Percentiles rank a stretch among this genome's conserved stretches.
Conservation (phyloP, 2,888 invertebrate species). For the Erebia ligea region DNA sequence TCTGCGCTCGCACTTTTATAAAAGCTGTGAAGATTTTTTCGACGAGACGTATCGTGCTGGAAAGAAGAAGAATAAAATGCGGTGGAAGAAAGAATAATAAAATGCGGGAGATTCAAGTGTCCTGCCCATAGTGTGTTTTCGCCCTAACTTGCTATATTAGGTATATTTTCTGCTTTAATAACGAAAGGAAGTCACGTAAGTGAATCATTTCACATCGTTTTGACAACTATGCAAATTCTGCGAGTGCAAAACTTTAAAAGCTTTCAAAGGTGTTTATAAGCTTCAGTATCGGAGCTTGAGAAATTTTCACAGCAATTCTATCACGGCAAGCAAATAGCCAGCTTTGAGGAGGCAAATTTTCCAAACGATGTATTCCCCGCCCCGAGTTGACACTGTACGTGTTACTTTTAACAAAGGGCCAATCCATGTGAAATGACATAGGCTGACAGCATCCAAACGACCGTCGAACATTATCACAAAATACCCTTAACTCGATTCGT, state of each 20-base stretch:
- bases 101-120: too few species aligned
- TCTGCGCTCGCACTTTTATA: too few species aligned
- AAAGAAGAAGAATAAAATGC: too few species aligned
- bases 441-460: conserved; percentile 78
- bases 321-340: conserved; percentile 38
- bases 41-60: too few species aligned
- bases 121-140: too few species aligned
- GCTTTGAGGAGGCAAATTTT: conserved; percentile 61
- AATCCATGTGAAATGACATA: conserved; percentile 81
- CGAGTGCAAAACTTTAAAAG: background rate
- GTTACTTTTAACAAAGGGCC: conserved; percentile 81
- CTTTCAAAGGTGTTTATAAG: conserved; percentile 13
- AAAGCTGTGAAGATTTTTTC: too few species aligned
- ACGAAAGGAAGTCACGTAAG: background rate
- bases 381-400: conserved; percentile 72
- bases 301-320: conserved; percentile 13
- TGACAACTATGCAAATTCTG: background rate
- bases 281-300: conserved; percentile 10
- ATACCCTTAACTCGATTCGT: conserved; percentile 81
- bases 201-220: background rate
- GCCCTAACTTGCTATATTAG: background rate
- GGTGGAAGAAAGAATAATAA: too few species aligned
- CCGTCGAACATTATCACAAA: conserved; percentile 79
- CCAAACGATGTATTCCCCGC: conserved; percentile 58
- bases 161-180: background rate